Evolutionary conservation across 2,888 invertebrate species (phyloP), one percentile per base, ranked within the genome.

Genomic region (Agonopterix alstromeriana): DNA sequence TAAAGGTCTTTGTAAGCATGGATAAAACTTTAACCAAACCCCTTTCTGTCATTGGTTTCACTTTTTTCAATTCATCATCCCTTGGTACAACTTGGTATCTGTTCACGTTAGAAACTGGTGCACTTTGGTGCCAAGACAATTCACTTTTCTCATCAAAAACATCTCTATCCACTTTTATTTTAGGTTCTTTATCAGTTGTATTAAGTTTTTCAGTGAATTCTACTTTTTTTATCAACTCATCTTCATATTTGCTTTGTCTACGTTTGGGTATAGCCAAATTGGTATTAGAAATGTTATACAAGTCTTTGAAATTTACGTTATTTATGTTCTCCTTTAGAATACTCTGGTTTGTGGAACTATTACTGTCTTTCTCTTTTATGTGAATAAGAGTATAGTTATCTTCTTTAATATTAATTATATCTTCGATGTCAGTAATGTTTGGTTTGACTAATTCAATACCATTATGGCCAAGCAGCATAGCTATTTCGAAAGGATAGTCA

Each of bases 1-100:
- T 86, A 40, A 86, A 86, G 0, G 84, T 82, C 52, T 77, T 84
- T 0, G 86, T 80, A 1, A 88, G 54, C 72, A 84, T 80, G 0
- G 83, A 65, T 1, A 88, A 61, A 0, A 88, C 73, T 65, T 83
- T 87, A 0, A 85, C 61, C 1, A 88, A 54, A 7, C 81, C 82
- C 64, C 67, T 73, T 61, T 87, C 85, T 10, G 76, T 72, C 0
- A 84, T 65, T 2, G 70, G 58, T 50, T 73, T 79, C 35, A 56
- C 58, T 46, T 57, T 68, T 10, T 61, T 55, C 1, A 57, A 55
- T 49, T 70, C 70, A 38, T 55, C 53, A 8, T 49, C 53, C 55
- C 76, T 75, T 0, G 77, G 70, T 2, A 76, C 55, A 0, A 79
- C 65, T 63, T 77, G 74, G 38, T 79, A 76, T 4, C 62, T 51